phyloP scores from a whole-genome alignment of 2,797 vertebrate species.

The Benthosema pterotum region DNA sequence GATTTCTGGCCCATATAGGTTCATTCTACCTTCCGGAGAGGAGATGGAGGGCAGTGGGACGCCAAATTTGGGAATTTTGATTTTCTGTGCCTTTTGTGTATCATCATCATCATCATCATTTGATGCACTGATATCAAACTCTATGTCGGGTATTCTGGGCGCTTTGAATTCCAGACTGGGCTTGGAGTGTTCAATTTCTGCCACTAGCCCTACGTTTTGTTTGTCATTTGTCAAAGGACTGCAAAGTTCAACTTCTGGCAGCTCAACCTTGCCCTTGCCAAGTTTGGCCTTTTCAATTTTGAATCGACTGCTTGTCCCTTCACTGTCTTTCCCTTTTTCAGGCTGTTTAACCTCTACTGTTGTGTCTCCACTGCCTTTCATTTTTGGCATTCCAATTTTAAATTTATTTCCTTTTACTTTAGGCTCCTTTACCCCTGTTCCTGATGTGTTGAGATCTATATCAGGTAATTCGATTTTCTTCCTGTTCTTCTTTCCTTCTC shows the following conservation, averaged over 20 bases:
- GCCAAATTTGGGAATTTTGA: conserved; percentile 84
- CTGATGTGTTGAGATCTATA: conserved; percentile 45
- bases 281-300: conserved; percentile 63
- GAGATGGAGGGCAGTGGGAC: conserved; percentile 73
- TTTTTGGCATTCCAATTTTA: conserved; percentile 76
- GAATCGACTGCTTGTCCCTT: conserved; percentile 39
- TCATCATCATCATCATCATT: conserved; percentile 45
- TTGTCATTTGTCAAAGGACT: conserved; percentile 55
- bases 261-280: conserved; percentile 29
- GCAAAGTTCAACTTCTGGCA: conserved; percentile 30
- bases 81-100: conserved; percentile 64
- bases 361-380: conserved; percentile 58
- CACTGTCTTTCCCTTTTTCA: conserved; percentile 40
- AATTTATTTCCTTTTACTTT: conserved; percentile 78
- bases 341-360: conserved; percentile 44
- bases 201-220: conserved; percentile 18
- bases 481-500: conserved; percentile 54
- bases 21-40: conserved; percentile 59
- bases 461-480: conserved; percentile 69
- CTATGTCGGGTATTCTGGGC: conserved; percentile 74
- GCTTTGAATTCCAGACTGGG: conserved; percentile 51
- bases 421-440: conserved; percentile 55
- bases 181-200: conserved; percentile 24
- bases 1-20: conserved; percentile 63
- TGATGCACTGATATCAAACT: conserved; percentile 74